Evolutionary conservation across 2,888 invertebrate genomes (phyloP), one percentile per base, ranked within the genome.

Genomic region (Ichneumoninae sp.): DNA sequence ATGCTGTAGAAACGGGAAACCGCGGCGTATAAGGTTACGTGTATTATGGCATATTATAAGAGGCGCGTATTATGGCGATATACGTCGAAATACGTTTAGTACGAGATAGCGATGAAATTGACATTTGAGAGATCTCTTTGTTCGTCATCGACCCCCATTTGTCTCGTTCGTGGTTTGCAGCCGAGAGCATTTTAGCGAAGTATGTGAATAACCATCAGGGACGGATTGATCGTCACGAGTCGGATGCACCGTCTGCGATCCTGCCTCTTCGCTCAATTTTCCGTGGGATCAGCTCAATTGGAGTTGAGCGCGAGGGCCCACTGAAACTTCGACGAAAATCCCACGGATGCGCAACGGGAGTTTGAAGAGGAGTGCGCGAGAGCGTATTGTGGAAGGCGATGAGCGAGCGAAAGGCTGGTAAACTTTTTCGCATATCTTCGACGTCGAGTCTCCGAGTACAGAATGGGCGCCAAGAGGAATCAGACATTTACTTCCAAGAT

Each of bases 391-490:
- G 57, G 57, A 57, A 57, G 57, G 10, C 5, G 26, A 57, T 13
- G 57, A 57, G 57, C 10, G 3, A 8, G 44, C 44, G 57, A 57
- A 13, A 57, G 4, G 22, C 26, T 26, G 13, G 57, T 10, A 26
- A 57, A 57, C 22, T 22, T 47, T 57, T 22, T 57, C 57, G 57
- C 57, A 57, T 57, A 57, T 57, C 57, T 26, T 57, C 57, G 57
- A 26, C 57, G 57, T 57, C 26, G 10, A 57, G 57, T 22, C 57
- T 8, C 57, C 22, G 57, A 26, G 22, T 26, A 26, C 57, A 0
- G 10, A 57, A 54, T 4, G 26, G 4, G 40, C n/a, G 19, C 22
- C 57, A 4, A 57, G 57, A 57, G 57, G 10, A 22, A 57, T 22
- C 26, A 22, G 13, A 26, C 26, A 13, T 57, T 30, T 16, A 13